phyloP scores from a whole-genome alignment of 1,140 invertebrate genomes.

The Harpegnathos saltator region DNA sequence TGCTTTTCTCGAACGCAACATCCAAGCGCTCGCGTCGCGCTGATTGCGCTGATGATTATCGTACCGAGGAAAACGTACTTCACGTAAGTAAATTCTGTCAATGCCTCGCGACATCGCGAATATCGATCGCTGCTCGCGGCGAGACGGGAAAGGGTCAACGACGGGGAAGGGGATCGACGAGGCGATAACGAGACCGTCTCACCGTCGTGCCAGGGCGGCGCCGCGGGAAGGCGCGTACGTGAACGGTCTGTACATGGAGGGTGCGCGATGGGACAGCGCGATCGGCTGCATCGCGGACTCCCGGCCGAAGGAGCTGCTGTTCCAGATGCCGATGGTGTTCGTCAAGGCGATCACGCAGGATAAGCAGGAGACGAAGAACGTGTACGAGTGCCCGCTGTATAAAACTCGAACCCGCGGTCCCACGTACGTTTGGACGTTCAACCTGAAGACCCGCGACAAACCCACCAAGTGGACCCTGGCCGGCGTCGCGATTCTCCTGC shows the following conservation, averaged over 20 bases:
- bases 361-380: slow-evolving; percentile 94
- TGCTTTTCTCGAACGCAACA: not conserved
- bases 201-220: slow-evolving; percentile 87
- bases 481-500: slow-evolving; percentile 95
- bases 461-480: slow-evolving; percentile 96
- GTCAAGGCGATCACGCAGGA: slow-evolving; percentile 95
- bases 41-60: too few relatives aligned
- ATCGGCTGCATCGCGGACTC: slow-evolving; percentile 93
- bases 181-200: slow-evolving; percentile 29
- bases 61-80: too few relatives aligned
- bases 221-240: slow-evolving; percentile 97
- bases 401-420: slow-evolving; percentile 95
- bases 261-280: slow-evolving; percentile 95
- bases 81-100: too few relatives aligned
- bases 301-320: slow-evolving; percentile 95
- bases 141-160: not conserved
- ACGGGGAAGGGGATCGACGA: not conserved
- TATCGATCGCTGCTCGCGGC: not conserved
- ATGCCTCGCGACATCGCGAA: not conserved
- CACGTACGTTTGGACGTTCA: slow-evolving; percentile 98
- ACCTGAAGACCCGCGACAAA: slow-evolving; percentile 95
- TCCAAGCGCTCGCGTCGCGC: too few relatives aligned
- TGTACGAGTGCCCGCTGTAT: slow-evolving; percentile 97
- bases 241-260: slow-evolving; percentile 96
- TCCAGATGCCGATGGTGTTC: slow-evolving; percentile 96